Conservation (phyloP, 2,888 invertebrate genomes). For the Eledone cirrhosa region DNA sequence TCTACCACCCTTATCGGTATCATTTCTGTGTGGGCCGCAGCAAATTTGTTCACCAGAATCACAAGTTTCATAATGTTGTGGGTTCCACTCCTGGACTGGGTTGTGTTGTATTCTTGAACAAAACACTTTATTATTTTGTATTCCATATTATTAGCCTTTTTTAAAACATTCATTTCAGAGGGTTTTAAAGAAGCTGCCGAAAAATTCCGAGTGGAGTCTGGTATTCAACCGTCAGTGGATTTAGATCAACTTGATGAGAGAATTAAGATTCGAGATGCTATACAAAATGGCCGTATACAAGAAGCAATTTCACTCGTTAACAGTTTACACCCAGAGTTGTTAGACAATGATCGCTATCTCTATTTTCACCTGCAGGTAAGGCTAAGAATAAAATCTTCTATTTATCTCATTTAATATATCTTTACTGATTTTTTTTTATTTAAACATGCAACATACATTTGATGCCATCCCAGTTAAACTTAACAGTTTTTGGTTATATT, state of each 20-base stretch:
- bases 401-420: background rate
- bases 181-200: conserved; percentile 89
- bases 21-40: too few species aligned
- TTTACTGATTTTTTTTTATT: too few species aligned
- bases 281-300: conserved; percentile 90
- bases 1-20: too few species aligned
- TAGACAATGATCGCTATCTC: conserved; percentile 93
- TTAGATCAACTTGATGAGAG: conserved; percentile 85
- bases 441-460: too few species aligned
- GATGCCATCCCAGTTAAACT: too few species aligned
- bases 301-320: conserved; percentile 94
- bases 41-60: too few species aligned
- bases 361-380: conserved; percentile 91
- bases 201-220: conserved; percentile 94
- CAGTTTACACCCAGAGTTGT: conserved; percentile 89
- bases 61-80: too few species aligned
- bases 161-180: conserved; percentile 56
- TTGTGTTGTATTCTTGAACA: too few species aligned
- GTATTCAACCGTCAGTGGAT: conserved; percentile 80
- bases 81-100: too few species aligned
- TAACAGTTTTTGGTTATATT: too few species aligned
- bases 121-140: too few species aligned
- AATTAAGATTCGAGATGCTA: conserved; percentile 83
- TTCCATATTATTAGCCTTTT: background rate
- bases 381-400: background rate